Conservation (phyloP, 2,888 invertebrate species). For the Drosophila setosimentum region DNA sequence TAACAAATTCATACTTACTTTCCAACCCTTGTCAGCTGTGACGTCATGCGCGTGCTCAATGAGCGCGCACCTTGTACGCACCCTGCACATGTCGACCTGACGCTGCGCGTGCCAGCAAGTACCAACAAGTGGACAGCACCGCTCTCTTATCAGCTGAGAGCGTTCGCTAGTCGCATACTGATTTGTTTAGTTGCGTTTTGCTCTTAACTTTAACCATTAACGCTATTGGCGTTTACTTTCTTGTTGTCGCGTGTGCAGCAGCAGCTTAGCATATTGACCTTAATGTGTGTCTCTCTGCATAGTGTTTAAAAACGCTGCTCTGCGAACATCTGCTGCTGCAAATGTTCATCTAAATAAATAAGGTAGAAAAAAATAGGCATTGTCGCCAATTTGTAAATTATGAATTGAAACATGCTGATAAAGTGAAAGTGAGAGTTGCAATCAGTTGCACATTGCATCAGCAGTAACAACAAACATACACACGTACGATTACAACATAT, state of each 20-base stretch:
- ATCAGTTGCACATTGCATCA: conserved; percentile 21
- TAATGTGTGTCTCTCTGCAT: conserved; percentile 1
- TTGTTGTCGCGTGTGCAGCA: conserved; percentile 3
- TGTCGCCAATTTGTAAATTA: conserved; percentile 29
- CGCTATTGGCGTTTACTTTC: conserved; percentile 6
- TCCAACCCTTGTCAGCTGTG: conserved; percentile 13
- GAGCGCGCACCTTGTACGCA: background rate
- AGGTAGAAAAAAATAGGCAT: conserved; percentile 18
- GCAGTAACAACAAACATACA: background rate
- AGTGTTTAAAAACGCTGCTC: conserved; percentile 8
- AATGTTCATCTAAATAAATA: conserved; percentile 10
- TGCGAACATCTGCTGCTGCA: conserved; percentile 16
- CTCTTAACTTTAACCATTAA: conserved; percentile 28
- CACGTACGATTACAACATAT: background rate
- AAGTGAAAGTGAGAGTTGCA: conserved; percentile 61
- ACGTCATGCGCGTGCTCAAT: conserved; percentile 13
- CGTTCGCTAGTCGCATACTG: conserved; percentile 32
- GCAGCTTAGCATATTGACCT: background rate
- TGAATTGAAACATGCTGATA: conserved; percentile 58
- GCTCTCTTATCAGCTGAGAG: conserved; percentile 55
- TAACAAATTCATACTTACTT: background rate
- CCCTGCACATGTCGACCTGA: conserved; percentile 4
- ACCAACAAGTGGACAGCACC: conserved; percentile 47
- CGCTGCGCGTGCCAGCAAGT: conserved; percentile 7
- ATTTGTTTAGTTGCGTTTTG: conserved; percentile 51